These are phyloP conservation scores for Tragelaphus buxtoni DNA, from an alignment of 2,113 vertebrate genomes.

Conservation along the genomic window DNA sequence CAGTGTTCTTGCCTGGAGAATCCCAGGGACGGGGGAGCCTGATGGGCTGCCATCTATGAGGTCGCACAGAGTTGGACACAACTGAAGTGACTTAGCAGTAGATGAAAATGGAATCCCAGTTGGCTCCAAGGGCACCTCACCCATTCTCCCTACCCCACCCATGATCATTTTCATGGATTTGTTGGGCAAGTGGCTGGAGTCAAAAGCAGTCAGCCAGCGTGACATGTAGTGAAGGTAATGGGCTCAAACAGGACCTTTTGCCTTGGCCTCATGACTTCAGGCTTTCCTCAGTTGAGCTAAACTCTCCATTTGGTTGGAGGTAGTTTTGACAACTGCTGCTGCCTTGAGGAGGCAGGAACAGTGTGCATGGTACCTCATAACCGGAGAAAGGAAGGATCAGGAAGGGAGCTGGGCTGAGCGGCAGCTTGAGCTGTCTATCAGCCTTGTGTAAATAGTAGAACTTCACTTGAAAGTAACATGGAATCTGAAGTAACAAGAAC, in stretches of 20 bases:
- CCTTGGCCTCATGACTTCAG: not conserved
- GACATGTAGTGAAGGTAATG: not conserved
- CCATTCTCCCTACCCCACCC: not conserved
- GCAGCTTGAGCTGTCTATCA: not conserved
- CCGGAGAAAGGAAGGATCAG: not conserved
- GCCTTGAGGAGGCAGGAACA: not conserved
- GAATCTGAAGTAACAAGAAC: not conserved
- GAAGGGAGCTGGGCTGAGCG: fast-evolving
- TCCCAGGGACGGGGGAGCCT: too few relatives aligned
- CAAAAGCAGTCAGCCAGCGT: not conserved
- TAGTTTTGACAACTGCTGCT: not conserved
- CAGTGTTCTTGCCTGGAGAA: too few relatives aligned
- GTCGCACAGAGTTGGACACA: too few relatives aligned
- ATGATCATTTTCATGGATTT: not conserved
- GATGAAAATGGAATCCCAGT: not conserved
- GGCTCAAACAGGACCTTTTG: not conserved
- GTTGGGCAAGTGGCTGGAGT: not conserved
- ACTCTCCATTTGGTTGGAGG: not conserved
- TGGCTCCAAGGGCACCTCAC: not conserved
- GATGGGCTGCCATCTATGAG: too few relatives aligned
- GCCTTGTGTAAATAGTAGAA: not conserved
- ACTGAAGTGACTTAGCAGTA: too few relatives aligned
- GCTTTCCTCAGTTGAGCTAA: not conserved
- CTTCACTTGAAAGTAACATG: not conserved
- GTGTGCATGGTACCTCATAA: not conserved